Conservation (phyloP, 1,140 invertebrate species). For the Trichoplusia ni region DNA sequence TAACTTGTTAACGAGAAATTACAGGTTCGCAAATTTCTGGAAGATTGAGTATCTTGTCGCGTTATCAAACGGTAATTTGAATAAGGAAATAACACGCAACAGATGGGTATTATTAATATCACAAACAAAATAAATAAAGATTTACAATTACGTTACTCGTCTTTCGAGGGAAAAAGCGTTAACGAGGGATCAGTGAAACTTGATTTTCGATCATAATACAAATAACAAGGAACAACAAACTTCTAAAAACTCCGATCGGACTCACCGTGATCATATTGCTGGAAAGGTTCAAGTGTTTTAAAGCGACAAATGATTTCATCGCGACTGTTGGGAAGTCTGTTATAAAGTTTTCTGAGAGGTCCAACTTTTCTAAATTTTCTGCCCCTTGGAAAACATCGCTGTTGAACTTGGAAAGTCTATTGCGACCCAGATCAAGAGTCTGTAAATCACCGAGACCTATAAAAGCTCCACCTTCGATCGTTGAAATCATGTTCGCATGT, state of each 20-base stretch:
- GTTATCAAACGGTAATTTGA: background rate
- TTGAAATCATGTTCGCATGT: constrained; percentile 87
- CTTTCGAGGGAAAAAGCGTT: no score
- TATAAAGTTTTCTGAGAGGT: constrained; percentile 93
- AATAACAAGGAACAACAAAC: constrained; percentile 9
- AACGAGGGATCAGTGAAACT: no score
- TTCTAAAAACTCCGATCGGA: background rate
- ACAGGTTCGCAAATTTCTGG: constrained; percentile 12
- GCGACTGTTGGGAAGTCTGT: constrained; percentile 89
- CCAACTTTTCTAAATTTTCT: constrained; percentile 87
- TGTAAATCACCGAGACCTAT: constrained; percentile 85
- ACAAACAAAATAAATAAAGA: no score
- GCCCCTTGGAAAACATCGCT: constrained; percentile 91
- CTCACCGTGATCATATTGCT: constrained; percentile 91
- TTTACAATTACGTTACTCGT: background rate
- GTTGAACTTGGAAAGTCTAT: constrained; percentile 89
- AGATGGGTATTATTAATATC: background rate
- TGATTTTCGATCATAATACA: constrained; percentile 3
- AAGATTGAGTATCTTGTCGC: constrained; percentile 10
- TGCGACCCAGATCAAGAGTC: constrained; percentile 87
- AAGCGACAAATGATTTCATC: constrained; percentile 84
- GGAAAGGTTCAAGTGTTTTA: constrained; percentile 90
- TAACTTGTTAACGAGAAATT: constrained; percentile 28
- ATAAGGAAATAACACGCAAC: background rate
- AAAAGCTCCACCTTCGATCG: constrained; percentile 89